Base-by-base conservation (phyloP, 2,888 invertebrate genomes). In the Trypoxylon attenuatum region DNA sequence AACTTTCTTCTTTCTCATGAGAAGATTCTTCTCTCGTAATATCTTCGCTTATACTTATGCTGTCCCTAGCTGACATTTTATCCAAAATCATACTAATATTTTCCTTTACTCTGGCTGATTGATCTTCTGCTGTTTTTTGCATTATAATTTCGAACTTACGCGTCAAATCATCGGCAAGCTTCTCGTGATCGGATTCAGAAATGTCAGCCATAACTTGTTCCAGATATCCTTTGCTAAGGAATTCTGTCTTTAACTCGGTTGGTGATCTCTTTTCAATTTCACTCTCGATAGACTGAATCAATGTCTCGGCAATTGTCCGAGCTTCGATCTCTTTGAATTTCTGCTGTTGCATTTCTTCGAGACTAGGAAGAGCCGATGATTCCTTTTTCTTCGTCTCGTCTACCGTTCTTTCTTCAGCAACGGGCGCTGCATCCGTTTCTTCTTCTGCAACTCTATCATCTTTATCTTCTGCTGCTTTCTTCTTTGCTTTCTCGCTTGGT, bases 21-120 rank as follows among this genome's bases (percentile, higher is more conserved):
- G 82, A 84, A 41, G 85, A 84, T 27, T 85, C 84, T 54, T 84
- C 84, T 19, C 78, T 86, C 0, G 85, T 82, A 49, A 83, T 43
- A 39, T 86, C 85, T 16, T 85, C 86, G 53, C 81, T 84, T 1
- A 81, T 57, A 64, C 84, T 84, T 8, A 79, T 72, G 23, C 84
- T 84, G 10, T 82, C 84, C 10, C 77, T 73, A 2, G 73, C 74
- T 0, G 79, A 76, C 2, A 71, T 76, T 56, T 72, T 81, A 4
- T 82, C 84, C 6, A 39, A 57, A 0, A 5, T n/a, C 2, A 22
- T 27, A 13, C 39, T 18, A 16, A 41, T 6, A n/a, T 51, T 45
- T 5, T 5, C 8, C n/a, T 41, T 63, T 2, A 13, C 15, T 1
- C 15, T 47, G 0, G 2, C 18, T 5, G 50, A 19, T n/a, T 71